Conservation (phyloP, 37 sponge, comb jelly and placozoan species). For the Lycopodina hypogea region DNA sequence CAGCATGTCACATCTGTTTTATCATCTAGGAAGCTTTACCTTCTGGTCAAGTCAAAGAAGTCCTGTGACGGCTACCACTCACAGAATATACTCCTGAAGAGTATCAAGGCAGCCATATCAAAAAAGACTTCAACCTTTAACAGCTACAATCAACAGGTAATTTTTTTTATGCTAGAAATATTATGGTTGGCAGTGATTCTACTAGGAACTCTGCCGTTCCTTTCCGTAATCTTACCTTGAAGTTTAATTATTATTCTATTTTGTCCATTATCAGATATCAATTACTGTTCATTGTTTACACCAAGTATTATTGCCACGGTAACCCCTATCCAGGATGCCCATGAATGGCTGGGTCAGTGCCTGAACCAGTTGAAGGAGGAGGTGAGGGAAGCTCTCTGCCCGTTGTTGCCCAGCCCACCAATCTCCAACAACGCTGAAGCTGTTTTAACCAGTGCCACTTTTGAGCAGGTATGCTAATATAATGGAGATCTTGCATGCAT, state of each 20-base stretch:
- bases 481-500: too few relatives aligned
- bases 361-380: constrained; percentile 67
- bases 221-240: too few relatives aligned
- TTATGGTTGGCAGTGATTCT: background rate
- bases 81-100: constrained; percentile 48
- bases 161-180: background rate
- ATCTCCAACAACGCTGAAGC: too few relatives aligned
- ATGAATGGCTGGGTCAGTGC: constrained; percentile 66
- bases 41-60: constrained; percentile 66
- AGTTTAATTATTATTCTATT: too few relatives aligned
- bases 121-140: constrained; percentile 31
- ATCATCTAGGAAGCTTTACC: constrained; percentile 42
- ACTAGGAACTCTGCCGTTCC: too few relatives aligned
- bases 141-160: constrained; percentile 67
- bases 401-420: too few relatives aligned
- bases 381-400: background rate
- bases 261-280: too few relatives aligned
- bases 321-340: constrained; percentile 67
- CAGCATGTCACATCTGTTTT: background rate
- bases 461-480: too few relatives aligned
- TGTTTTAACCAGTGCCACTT: too few relatives aligned
- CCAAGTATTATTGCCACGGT: background rate
- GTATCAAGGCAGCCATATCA: constrained; percentile 50
- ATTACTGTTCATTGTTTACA: too few relatives aligned
- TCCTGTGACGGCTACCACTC: constrained; percentile 38